Conservation (phyloP, 2,797 vertebrate genomes). For the Chiloscyllium punctatum region DNA sequence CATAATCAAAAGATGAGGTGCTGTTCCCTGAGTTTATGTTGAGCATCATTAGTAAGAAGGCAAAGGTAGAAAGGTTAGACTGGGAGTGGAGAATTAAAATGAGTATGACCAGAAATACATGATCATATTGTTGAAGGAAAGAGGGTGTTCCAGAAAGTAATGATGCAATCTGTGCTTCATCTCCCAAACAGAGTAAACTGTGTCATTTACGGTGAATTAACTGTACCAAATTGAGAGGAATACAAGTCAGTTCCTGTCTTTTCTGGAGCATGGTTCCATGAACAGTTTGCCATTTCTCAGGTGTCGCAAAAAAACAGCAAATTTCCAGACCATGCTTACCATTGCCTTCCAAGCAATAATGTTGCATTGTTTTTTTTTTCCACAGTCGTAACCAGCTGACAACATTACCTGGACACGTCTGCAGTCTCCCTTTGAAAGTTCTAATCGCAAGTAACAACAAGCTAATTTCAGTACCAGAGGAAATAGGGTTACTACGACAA, state of each 20-base stretch:
- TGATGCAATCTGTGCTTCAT: neutral
- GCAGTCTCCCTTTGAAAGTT: constrained; percentile 85
- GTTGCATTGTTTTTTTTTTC: constrained; percentile 40
- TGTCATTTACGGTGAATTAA: neutral
- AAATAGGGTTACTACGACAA: constrained; percentile 77
- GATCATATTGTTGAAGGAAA: neutral
- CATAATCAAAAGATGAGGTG: too few species aligned
- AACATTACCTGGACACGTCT: constrained; percentile 78
- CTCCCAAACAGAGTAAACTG: neutral
- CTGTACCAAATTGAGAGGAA: neutral
- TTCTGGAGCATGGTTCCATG: neutral
- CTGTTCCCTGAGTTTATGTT: too few species aligned
- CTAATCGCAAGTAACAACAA: constrained; percentile 96
- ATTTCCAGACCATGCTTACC: neutral
- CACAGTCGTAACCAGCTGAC: constrained; percentile 89
- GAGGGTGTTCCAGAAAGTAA: neutral
- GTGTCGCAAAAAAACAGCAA: neutral
- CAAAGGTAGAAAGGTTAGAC: neutral
- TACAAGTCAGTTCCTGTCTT: neutral
- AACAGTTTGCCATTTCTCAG: neutral
- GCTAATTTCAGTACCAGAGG: constrained; percentile 85
- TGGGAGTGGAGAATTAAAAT: neutral
- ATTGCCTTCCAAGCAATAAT: neutral
- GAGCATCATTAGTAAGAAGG: too few species aligned
- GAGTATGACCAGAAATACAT: neutral